A percentile compares a stretch with the other conserved stretches of the same genome.
Evolutionary conservation across 2,113 vertebrate species (phyloP).

Genomic region (Cathartes aura): DNA sequence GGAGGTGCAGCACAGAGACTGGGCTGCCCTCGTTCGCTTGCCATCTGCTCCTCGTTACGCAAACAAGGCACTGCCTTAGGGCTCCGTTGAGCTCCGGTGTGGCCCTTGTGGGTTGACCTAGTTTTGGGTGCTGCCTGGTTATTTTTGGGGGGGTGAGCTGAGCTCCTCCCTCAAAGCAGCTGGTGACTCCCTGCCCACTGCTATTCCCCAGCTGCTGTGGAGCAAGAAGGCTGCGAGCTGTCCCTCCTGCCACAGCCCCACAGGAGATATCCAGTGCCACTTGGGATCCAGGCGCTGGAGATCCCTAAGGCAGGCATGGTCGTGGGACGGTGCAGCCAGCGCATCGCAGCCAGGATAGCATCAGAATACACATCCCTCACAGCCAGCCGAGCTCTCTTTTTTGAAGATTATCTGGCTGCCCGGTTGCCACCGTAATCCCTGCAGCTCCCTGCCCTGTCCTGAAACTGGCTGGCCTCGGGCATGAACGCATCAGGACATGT

Average conservation of each 20-base stretch:
- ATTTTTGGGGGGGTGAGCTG: background rate
- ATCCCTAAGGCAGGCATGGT: background rate
- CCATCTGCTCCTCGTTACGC: constrained; percentile 33
- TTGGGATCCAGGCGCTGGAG: background rate
- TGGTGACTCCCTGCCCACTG: background rate
- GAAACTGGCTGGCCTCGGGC: background rate
- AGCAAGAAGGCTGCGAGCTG: background rate
- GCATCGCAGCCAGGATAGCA: background rate
- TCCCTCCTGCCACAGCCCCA: background rate
- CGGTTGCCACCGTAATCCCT: background rate
- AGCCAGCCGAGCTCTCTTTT: background rate
- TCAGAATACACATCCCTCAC: fast-evolving
- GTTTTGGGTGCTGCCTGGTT: constrained; percentile 1
- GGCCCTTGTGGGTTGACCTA: constrained; percentile 31
- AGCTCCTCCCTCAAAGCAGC: background rate
- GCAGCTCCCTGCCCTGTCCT: background rate
- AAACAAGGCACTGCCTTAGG: background rate
- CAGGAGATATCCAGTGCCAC: background rate
- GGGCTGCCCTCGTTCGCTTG: background rate
- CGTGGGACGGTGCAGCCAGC: background rate
- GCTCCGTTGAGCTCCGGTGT: background rate
- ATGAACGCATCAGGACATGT: background rate
- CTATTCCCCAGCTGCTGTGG: fast-evolving
- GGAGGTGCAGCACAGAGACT: background rate
- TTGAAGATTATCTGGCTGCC: background rate